Base-by-base conservation (phyloP, 1,140 invertebrate genomes). In the Pissodes strobi region DNA sequence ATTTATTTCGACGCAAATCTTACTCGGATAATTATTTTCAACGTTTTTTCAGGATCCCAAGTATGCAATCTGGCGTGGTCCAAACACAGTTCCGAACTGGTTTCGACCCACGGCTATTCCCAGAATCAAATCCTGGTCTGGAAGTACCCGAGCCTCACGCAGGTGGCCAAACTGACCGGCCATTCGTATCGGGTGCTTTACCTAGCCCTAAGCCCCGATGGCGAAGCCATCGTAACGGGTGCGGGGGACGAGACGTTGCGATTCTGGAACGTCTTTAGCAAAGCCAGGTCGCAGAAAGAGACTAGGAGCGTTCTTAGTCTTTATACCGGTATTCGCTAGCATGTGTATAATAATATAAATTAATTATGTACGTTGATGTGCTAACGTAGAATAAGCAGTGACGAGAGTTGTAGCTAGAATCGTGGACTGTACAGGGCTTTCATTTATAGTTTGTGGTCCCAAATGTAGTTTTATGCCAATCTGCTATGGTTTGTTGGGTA, bases 21-120 rank as follows among this genome's bases (percentile, higher is more conserved):
- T n/a, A n/a, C n/a, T n/a, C n/a, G n/a, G n/a, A n/a, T n/a, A n/a
- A n/a, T n/a, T n/a, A n/a, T n/a, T n/a, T n/a, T n/a, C n/a, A n/a
- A n/a, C 15, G 13, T 10, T 55, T 41, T 64, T 68, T 12, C 73
- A 84, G 94, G 95, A 12, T 96, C 93, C 0, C 97, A 91, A 82
- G 96, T 99, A 12, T 99, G 97, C 80, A 99, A 99, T 82, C 80
- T 99, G 48, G 97, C 97, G 18, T 99, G 98, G 98, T 99, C 96
- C 10, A 98, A 98, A 79, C 95, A 99, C 81, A 95, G 95, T 46
- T 96, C 94, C 66, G 97, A 99, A 81, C 80, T 99, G 73, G 96
- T 98, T 59, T 97, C 94, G 72, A 99, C 97, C 0, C 98, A 99
- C 79, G 98, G 98, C 0, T 99, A 99, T 76, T 99, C 97, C 21